Evolutionary conservation across 2,888 invertebrate genomes (phyloP), one percentile per base, ranked within the genome.

Genomic region (Mesoligia furuncula): DNA sequence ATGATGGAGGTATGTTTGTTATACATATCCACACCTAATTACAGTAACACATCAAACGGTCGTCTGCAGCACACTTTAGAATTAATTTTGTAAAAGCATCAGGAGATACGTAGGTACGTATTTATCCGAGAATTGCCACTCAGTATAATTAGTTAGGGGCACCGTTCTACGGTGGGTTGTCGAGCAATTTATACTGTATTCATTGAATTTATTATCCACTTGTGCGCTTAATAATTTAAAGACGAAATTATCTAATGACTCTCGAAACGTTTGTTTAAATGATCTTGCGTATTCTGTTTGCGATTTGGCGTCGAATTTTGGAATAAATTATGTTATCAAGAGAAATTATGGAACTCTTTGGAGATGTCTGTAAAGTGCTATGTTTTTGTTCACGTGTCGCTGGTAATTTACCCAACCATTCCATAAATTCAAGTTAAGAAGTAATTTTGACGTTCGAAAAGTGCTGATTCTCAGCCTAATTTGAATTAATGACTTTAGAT

Each of bases 131-230:
- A 82, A 87, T 85, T 84, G 80, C 83, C 83, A 87, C 87, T 89
- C 81, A 51, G 87, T 83, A 83, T 89, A 89, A 89, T 89, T 88
- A 89, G 87, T 74, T 80, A 76, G 75, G 78, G 79, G 79, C 79
- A 77, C 70, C 75, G 73, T 77, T 76, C 75, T 73, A 72, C 54
- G n/a, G 73, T 59, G 64, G 68, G 73, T 74, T 79, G 79, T 78
- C 48, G 71, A 79, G 69, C 75, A 81, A 88, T 85, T 86, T 87
- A 87, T 85, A 65, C 73, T 71, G 84, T 80, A 84, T 85, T 80
- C 81, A 83, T 84, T 85, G 83, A 88, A 89, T 86, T 88, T 85
- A 86, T 86, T 87, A 89, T 86, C 79, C 79, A 83, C 77, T 85
- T 83, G 85, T 83, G 80, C 74, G 77, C 77, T 84, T 84, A 86